Percentiles rank a stretch among this genome's conserved stretches.
Conservation (phyloP, 2,797 vertebrate genomes). For the Okamejei kenojei region DNA sequence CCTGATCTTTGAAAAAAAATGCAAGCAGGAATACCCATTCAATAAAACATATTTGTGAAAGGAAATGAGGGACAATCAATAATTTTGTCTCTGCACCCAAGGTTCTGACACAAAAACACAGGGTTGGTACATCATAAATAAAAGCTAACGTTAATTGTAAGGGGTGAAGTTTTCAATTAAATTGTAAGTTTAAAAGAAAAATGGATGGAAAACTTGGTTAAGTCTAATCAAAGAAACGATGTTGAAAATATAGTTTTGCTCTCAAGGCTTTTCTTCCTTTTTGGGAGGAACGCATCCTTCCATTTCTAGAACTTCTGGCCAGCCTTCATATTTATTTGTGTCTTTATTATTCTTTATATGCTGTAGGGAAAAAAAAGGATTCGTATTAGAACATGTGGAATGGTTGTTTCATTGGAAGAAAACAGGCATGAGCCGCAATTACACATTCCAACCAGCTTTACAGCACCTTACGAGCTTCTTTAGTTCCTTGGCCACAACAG, state of each 20-base stretch:
- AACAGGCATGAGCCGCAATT: background rate
- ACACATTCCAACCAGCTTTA: background rate
- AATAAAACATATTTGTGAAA: conserved; percentile 1
- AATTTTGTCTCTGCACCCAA: background rate
- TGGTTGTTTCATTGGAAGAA: too few relatives aligned
- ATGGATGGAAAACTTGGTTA: background rate
- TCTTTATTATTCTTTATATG: conserved; percentile 91
- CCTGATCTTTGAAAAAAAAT: background rate
- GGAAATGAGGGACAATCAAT: background rate
- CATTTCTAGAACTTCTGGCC: conserved; percentile 97
- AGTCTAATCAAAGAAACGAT: background rate
- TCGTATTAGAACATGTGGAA: background rate
- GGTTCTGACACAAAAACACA: background rate
- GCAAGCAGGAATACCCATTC: background rate
- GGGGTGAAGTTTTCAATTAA: background rate
- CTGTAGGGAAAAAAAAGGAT: conserved; percentile 51
- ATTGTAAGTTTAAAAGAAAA: background rate
- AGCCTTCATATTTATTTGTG: conserved; percentile 96
- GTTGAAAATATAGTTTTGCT: background rate
- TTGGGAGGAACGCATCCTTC: conserved; percentile 89
- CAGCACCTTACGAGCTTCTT: background rate
- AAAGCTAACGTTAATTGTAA: background rate
- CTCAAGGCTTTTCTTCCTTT: conserved; percentile 53
- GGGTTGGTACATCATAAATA: background rate
- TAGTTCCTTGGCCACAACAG: background rate